These are phyloP conservation scores for Eulemur rubriventer DNA, from an alignment of 2,797 vertebrate genomes.

Conservation along the genomic window DNA sequence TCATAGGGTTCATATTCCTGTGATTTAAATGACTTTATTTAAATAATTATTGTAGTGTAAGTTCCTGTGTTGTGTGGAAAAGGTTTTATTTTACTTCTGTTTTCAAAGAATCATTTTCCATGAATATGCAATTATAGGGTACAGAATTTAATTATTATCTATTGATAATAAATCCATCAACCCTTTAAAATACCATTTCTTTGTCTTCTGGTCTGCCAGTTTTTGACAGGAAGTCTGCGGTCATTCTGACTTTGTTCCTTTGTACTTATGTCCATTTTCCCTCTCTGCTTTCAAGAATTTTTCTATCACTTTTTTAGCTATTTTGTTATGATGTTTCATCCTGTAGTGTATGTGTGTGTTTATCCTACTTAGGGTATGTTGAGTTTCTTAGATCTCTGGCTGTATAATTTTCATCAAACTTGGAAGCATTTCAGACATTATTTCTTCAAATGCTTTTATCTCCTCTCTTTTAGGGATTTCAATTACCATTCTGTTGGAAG, in stretches of 20 bases:
- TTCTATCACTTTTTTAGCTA: neutral
- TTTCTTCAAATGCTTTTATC: neutral
- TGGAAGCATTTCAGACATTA: neutral
- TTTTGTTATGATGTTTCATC: neutral
- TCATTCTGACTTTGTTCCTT: neutral
- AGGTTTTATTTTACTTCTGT: neutral
- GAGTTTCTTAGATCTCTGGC: neutral
- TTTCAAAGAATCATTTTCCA: neutral
- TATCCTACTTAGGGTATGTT: neutral
- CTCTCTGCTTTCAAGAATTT: neutral
- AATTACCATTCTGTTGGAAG: neutral
- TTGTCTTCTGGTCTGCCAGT: neutral
- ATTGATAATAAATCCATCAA: neutral
- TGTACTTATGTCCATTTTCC: neutral
- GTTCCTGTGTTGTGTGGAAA: neutral
- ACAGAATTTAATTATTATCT: neutral
- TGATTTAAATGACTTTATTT: neutral
- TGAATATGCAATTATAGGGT: neutral
- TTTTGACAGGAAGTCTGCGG: neutral
- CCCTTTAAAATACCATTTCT: neutral
- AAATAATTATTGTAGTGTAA: neutral
- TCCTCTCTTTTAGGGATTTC: neutral
- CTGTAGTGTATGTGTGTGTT: neutral
- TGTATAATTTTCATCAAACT: neutral
- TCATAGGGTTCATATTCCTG: neutral